Evolutionary conservation across 1,140 invertebrate genomes (phyloP), one percentile per base, ranked within the genome.

Genomic region (Yoshiicerus persimilis): DNA sequence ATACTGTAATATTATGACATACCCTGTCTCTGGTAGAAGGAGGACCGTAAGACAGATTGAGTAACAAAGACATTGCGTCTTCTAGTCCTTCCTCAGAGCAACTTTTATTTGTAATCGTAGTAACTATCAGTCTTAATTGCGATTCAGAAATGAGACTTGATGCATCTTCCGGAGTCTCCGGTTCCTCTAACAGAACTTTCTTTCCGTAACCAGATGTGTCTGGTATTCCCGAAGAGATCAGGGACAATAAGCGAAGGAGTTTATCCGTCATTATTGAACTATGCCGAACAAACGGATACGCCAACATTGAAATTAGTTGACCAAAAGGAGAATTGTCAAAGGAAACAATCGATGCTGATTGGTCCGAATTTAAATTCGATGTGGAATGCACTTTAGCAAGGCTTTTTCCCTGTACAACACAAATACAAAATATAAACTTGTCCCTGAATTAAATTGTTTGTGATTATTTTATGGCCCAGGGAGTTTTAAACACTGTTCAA

Each of bases 41-140:
- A 11, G 96, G 96, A 77, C 95, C 96, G 92, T 95, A 94, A 0
- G 96, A 96, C 70, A 97, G 92, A 92, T 96, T 96, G 8, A 97
- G 92, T 34, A 97, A 92, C 2, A 97, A 92, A 36, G 95, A 95
- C 0, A 96, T 97, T 2, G 96, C 96, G 93, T 97, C 96, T 92
- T 97, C 96, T 2, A 97, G 92, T 11, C 96, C 96, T 92, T 97
- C 96, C 92, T 97, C 96, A 0, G 96, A 97, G 91, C 96, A 97
- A 64, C 95, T 95, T 91, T 97, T 97, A 30, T 96, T 96, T 11
- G 96, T 97, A 3, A 97, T 93, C 20, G 96, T 95, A 92, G 96
- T 94, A 8, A 96, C 95, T 86, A 95, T 96, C 8, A 96, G 92
- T 89, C 94, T 93, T 2, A 97, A 93, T 84, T 96, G 95, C 66